These are phyloP conservation scores for Micromys minutus DNA, from an alignment of 2,113 vertebrate genomes.

Conservation along the genomic window DNA sequence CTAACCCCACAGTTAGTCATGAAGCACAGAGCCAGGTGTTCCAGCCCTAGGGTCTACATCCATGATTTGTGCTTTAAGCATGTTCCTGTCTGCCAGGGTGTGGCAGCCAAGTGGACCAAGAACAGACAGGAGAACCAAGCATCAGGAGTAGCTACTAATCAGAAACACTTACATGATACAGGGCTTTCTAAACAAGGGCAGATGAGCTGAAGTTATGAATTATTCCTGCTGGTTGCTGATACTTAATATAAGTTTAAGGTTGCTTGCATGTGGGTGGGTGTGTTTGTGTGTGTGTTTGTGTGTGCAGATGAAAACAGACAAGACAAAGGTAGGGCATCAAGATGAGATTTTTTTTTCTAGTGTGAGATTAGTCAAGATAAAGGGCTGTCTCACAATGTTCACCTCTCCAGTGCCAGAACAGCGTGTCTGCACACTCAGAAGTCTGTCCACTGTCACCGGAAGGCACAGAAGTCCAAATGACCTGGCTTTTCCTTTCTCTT, in stretches of 20 bases:
- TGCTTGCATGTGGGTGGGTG: background rate
- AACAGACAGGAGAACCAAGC: background rate
- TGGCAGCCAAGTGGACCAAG: accelerated
- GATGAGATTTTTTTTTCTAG: background rate
- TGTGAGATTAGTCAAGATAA: background rate
- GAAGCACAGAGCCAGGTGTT: background rate
- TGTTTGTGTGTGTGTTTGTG: background rate
- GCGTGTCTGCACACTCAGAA: accelerated
- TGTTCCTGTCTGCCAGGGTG: accelerated
- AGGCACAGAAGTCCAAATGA: background rate
- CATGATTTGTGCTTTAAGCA: accelerated
- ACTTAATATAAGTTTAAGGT: background rate
- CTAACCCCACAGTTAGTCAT: accelerated
- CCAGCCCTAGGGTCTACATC: background rate
- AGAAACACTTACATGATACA: background rate
- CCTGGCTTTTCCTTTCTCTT: background rate
- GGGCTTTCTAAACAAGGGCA: background rate
- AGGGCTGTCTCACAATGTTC: accelerated
- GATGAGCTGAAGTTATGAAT: constrained; percentile 1
- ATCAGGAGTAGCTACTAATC: background rate
- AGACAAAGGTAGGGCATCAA: background rate
- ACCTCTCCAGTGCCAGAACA: accelerated
- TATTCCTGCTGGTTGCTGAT: background rate
- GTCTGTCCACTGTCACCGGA: background rate
- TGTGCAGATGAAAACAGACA: background rate